Percentiles rank a stretch among this genome's conserved stretches.
Conservation (phyloP, 2,113 vertebrate species). For the Martes martes region DNA sequence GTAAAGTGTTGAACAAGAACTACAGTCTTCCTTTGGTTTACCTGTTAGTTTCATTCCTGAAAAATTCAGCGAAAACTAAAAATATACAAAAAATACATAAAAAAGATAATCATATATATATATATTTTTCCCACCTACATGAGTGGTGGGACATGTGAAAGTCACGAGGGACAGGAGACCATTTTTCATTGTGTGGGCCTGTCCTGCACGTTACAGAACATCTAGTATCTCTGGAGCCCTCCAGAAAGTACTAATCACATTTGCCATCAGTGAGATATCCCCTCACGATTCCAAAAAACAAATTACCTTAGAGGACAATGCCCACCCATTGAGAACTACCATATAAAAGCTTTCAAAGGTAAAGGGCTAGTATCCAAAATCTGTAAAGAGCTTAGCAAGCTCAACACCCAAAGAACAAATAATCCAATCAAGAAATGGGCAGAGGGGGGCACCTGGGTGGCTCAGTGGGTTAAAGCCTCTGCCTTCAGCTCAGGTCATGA, state of each 20-base stretch:
- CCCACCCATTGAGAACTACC: background rate
- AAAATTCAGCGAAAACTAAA: slow-evolving; percentile 45
- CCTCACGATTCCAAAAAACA: background rate
- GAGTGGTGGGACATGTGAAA: slow-evolving; percentile 30
- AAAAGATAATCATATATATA: background rate
- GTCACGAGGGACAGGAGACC: background rate
- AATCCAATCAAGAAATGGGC: no score
- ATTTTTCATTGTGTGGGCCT: background rate
- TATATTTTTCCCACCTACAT: background rate
- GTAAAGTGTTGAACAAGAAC: slow-evolving; percentile 14
- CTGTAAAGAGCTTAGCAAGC: no score
- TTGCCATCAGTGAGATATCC: background rate
- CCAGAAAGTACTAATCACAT: background rate
- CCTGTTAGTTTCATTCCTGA: background rate
- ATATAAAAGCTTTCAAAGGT: background rate
- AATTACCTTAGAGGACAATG: background rate
- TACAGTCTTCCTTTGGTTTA: slow-evolving; percentile 2
- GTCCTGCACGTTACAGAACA: background rate
- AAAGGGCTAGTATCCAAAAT: no score
- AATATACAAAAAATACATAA: slow-evolving; percentile 15
- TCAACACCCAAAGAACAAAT: no score
- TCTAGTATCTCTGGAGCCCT: background rate
- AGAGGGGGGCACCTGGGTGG: no score
- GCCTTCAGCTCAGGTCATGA: no score
- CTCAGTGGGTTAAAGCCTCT: no score